phyloP scores from a whole-genome alignment of 2,113 vertebrate genomes.

The Clarias gariepinus region DNA sequence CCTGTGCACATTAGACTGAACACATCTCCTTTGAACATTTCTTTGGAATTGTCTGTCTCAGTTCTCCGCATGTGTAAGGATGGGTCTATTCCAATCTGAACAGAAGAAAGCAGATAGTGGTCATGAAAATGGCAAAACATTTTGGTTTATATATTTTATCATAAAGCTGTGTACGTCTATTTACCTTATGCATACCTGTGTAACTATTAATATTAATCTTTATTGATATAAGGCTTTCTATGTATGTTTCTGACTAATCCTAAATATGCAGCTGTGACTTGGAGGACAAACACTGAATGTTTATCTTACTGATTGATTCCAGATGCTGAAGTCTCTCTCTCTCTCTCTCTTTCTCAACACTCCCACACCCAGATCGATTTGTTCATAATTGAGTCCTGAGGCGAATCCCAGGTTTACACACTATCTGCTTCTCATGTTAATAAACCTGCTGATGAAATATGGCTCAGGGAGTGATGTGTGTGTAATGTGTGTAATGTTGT shows the following conservation, averaged over 20 bases:
- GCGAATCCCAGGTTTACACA: not conserved
- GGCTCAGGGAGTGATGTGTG: not conserved
- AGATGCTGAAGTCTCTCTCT: not conserved
- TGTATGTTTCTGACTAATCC: not conserved
- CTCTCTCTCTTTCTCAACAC: not conserved
- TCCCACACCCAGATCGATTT: not conserved
- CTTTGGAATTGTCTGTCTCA: too few species aligned
- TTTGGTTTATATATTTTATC: too few species aligned
- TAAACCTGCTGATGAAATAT: constrained; percentile 9
- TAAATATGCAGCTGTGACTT: not conserved
- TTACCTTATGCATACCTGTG: too few species aligned
- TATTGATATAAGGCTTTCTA: not conserved
- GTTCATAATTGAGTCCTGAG: not conserved
- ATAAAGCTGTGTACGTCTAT: too few species aligned
- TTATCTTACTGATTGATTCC: not conserved
- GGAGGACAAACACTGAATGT: not conserved
- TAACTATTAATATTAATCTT: not conserved
- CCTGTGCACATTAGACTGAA: too few species aligned
- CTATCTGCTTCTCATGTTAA: not conserved
- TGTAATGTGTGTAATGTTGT: not conserved
- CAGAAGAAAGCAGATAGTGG: too few species aligned
- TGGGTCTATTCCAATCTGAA: too few species aligned
- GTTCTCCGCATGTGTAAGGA: too few species aligned
- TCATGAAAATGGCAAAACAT: too few species aligned
- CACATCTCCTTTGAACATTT: too few species aligned